A percentile compares a stretch with the other conserved stretches of the same genome.
Conservation (phyloP, 2,797 vertebrate genomes). For the Schizothorax lantsangensis region DNA sequence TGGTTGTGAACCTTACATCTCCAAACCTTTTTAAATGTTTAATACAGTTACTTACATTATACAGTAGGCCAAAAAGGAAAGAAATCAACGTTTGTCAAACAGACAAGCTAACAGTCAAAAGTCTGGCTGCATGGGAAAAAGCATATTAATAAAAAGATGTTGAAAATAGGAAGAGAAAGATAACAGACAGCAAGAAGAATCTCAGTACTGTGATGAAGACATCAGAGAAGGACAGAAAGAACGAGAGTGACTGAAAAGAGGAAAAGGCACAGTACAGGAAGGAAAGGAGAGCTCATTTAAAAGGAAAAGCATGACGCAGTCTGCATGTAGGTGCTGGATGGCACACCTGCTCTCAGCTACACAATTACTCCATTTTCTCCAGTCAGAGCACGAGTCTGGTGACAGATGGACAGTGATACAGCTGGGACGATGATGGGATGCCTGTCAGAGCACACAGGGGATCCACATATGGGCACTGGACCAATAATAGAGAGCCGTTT, state of each 20-base stretch:
- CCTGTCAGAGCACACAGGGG: conserved; percentile 25
- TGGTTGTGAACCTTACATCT: not conserved
- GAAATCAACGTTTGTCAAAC: not conserved
- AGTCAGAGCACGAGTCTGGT: conserved; percentile 3
- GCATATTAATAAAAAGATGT: too few relatives aligned
- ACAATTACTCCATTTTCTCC: conserved; percentile 10
- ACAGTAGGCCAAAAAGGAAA: conserved; percentile 9
- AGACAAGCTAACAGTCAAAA: not conserved
- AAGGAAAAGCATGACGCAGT: not conserved
- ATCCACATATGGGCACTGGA: not conserved
- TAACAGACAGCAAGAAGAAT: not conserved
- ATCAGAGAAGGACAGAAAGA: conserved; percentile 13
- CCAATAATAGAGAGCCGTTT: not conserved
- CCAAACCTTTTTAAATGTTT: conserved; percentile 23
- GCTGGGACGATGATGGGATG: conserved; percentile 16
- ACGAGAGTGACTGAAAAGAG: not conserved
- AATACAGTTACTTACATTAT: not conserved
- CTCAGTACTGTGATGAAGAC: not conserved
- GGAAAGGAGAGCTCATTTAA: conserved; percentile 4
- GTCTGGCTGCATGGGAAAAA: not conserved
- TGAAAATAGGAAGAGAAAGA: not conserved
- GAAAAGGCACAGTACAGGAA: not conserved
- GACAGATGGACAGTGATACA: not conserved
- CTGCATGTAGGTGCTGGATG: conserved; percentile 7
- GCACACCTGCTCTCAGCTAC: conserved; percentile 21